phyloP scores from a whole-genome alignment of 2,797 vertebrate genomes.

The Synanceia verrucosa region DNA sequence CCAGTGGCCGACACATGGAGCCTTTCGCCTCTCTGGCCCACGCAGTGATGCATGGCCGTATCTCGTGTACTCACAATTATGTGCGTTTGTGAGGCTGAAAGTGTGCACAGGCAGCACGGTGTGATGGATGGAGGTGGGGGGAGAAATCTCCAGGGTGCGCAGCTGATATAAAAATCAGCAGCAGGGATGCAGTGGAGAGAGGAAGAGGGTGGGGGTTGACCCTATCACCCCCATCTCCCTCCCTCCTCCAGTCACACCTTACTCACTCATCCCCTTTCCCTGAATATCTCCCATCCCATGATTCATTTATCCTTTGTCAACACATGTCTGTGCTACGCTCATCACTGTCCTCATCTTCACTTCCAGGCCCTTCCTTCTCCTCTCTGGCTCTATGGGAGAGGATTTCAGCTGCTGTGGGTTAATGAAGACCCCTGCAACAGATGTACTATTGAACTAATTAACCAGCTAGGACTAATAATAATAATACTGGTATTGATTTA shows the following conservation, averaged over 20 bases:
- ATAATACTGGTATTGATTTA: not conserved
- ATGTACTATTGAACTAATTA: not conserved
- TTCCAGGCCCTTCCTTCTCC: not conserved
- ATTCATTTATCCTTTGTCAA: conserved; percentile 31
- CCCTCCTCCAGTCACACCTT: conserved; percentile 20
- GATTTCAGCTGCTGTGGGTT: not conserved
- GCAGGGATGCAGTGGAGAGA: not conserved
- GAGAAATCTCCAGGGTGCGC: conserved; percentile 48
- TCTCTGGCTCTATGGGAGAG: not conserved
- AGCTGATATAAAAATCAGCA: conserved; percentile 68
- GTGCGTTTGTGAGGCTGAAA: conserved; percentile 56
- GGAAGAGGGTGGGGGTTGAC: not conserved
- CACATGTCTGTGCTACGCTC: conserved; percentile 1
- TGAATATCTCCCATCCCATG: not conserved
- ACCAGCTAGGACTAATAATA: not conserved
- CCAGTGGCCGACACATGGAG: not conserved
- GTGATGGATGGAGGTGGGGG: conserved; percentile 64
- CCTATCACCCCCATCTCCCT: conserved; percentile 1
- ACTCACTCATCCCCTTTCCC: conserved; percentile 1
- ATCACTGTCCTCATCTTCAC: not conserved
- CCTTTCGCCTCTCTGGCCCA: conserved; percentile 29
- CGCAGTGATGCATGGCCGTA: conserved; percentile 64
- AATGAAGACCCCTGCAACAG: not conserved
- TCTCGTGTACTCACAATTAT: conserved; percentile 76
- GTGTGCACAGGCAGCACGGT: conserved; percentile 19